Evolutionary conservation across 2,113 vertebrate species (phyloP).

Genomic region (Tympanuchus pallidicinctus): DNA sequence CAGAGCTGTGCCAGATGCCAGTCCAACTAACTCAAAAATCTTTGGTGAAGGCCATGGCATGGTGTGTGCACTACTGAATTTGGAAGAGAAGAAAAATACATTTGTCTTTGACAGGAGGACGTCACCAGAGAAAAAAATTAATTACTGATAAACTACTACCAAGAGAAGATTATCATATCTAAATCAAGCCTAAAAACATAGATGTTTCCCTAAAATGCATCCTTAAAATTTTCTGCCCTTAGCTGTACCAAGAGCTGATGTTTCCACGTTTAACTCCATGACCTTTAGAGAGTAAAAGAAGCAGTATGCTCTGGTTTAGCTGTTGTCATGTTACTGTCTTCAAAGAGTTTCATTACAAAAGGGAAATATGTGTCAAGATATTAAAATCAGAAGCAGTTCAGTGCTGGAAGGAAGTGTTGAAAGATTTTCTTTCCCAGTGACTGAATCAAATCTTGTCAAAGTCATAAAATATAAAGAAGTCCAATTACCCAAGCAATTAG

Average conservation of each 20-base stretch:
- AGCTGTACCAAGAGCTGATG: not conserved
- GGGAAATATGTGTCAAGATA: not conserved
- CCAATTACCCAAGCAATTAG: not conserved
- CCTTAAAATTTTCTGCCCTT: not conserved
- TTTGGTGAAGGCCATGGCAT: accelerated
- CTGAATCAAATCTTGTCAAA: not conserved
- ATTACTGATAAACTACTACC: not conserved
- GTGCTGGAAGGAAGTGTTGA: not conserved
- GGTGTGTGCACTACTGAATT: not conserved
- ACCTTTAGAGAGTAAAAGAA: not conserved
- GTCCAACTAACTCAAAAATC: not conserved
- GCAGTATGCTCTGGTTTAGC: not conserved
- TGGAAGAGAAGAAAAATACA: not conserved
- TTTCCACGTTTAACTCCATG: not conserved
- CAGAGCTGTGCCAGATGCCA: not conserved
- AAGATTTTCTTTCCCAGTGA: not conserved
- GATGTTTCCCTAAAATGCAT: not conserved
- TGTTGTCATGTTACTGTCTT: not conserved
- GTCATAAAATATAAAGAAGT: not conserved
- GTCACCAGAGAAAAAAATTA: not conserved
- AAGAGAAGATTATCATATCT: not conserved
- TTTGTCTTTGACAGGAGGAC: not conserved
- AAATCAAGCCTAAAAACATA: not conserved
- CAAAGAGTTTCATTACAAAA: not conserved
- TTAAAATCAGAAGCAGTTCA: not conserved